phyloP scores from a whole-genome alignment of 2,113 vertebrate species.

The Ancistrus triradiatus region DNA sequence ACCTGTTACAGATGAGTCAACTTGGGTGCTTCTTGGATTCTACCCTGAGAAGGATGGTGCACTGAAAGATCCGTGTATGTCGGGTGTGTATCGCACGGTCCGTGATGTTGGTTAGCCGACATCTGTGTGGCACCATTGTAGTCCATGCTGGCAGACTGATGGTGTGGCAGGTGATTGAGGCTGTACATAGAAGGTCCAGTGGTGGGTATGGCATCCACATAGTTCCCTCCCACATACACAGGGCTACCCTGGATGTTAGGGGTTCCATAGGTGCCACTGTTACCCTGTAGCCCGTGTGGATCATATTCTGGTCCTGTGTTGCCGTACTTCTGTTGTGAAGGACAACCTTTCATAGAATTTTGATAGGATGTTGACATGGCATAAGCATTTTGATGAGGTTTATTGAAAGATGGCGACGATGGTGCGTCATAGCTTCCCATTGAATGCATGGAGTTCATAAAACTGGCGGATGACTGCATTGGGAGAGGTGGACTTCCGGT shows the following conservation, averaged over 20 bases:
- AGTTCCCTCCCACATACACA: constrained; percentile 86
- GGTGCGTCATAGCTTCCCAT: constrained; percentile 88
- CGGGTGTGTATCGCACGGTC: constrained; percentile 85
- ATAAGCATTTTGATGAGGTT: constrained; percentile 92
- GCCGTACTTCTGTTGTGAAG: constrained; percentile 85
- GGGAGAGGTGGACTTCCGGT: constrained; percentile 88
- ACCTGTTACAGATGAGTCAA: constrained; percentile 96
- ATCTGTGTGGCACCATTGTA: constrained; percentile 83
- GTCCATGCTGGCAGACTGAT: constrained; percentile 88
- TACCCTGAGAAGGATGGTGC: constrained; percentile 97
- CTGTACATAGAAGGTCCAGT: constrained; percentile 89
- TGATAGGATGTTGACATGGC: constrained; percentile 87
- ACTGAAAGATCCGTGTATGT: constrained; percentile 93
- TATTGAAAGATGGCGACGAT: constrained; percentile 87
- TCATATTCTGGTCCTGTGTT: constrained; percentile 85
- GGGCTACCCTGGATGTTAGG: constrained; percentile 89
- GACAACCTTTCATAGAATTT: constrained; percentile 86
- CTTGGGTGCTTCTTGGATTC: constrained; percentile 99
- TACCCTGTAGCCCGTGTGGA: constrained; percentile 85
- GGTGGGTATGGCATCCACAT: constrained; percentile 86
- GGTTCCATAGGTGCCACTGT: constrained; percentile 78
- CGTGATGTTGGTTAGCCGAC: constrained; percentile 85
- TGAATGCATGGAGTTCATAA: constrained; percentile 89
- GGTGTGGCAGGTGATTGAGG: constrained; percentile 90
- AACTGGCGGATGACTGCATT: constrained; percentile 88